These are phyloP conservation scores for Rallus crepitans DNA, from an alignment of 2,797 vertebrate genomes.

Conservation along the genomic window DNA sequence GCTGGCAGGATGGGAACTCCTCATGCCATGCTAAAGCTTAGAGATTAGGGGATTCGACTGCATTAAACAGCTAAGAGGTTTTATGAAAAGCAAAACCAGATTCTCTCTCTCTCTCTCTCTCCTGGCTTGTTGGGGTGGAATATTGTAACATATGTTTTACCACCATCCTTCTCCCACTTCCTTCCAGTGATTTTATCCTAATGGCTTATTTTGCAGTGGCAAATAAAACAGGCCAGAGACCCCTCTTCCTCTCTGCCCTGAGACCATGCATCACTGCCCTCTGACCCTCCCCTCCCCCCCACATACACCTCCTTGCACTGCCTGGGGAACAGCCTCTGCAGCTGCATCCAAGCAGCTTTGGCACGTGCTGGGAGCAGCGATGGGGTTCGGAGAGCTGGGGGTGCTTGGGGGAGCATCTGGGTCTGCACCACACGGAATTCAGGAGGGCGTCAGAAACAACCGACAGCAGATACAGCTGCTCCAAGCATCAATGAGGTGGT, in stretches of 20 bases:
- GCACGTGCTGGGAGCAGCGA: fast-evolving
- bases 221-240: neutral
- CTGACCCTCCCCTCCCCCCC: neutral
- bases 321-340: neutral
- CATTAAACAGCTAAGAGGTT: neutral
- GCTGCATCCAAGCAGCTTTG: neutral
- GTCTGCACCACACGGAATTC: neutral
- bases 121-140: neutral
- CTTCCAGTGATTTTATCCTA: neutral
- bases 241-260: neutral
- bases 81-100: neutral
- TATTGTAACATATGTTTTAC: neutral
- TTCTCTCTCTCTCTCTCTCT: neutral
- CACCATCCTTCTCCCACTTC: neutral
- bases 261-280: fast-evolving
- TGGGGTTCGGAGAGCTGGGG: neutral
- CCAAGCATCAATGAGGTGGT: neutral
- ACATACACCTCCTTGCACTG: fast-evolving
- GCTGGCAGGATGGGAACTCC: neutral
- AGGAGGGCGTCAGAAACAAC: fast-evolving
- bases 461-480: fast-evolving
- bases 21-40: neutral
- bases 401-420: neutral
- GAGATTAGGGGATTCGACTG: neutral
- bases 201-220: neutral